These are phyloP conservation scores for Drosophila nebulosa DNA, from an alignment of 1,140 invertebrate genomes.

Conservation along the genomic window DNA sequence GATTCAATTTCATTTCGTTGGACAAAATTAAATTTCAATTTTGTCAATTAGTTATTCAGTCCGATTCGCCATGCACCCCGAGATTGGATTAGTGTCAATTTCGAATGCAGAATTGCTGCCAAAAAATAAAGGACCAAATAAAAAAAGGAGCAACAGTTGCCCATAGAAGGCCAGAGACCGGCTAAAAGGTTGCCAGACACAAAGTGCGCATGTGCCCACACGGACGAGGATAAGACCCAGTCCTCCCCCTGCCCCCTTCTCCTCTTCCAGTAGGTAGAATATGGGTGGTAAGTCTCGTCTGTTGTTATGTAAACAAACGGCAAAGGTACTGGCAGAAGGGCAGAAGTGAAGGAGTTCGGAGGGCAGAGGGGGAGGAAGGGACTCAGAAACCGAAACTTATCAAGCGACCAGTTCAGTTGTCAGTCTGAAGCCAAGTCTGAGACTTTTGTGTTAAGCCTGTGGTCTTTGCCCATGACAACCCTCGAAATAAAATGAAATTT, in stretches of 20 bases:
- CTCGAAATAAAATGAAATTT: slow-evolving; percentile 10
- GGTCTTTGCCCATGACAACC: slow-evolving; percentile 8
- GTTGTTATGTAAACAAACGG: slow-evolving; percentile 55
- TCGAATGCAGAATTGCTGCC: slow-evolving; percentile 41
- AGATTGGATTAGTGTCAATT: slow-evolving; percentile 54
- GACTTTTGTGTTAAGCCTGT: slow-evolving; percentile 3
- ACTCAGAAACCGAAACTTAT: background rate
- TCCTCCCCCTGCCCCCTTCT: too few species aligned
- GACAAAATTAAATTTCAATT: slow-evolving; percentile 27
- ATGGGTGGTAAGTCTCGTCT: background rate
- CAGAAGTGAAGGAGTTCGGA: background rate
- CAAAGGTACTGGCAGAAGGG: slow-evolving; percentile 3
- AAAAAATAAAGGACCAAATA: background rate
- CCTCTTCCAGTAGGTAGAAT: too few species aligned
- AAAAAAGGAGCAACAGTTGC: slow-evolving; percentile 51
- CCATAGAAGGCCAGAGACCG: background rate
- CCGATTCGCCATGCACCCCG: slow-evolving; percentile 10
- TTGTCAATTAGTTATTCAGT: slow-evolving; percentile 30
- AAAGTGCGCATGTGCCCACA: slow-evolving; percentile 48
- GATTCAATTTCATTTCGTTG: background rate
- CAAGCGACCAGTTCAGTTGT: background rate
- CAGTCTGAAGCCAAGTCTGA: background rate
- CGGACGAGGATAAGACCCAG: background rate
- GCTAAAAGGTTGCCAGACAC: background rate
- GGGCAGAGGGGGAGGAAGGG: background rate